Conservation (phyloP, 2,797 vertebrate genomes). For the Coccyzus lansbergi region DNA sequence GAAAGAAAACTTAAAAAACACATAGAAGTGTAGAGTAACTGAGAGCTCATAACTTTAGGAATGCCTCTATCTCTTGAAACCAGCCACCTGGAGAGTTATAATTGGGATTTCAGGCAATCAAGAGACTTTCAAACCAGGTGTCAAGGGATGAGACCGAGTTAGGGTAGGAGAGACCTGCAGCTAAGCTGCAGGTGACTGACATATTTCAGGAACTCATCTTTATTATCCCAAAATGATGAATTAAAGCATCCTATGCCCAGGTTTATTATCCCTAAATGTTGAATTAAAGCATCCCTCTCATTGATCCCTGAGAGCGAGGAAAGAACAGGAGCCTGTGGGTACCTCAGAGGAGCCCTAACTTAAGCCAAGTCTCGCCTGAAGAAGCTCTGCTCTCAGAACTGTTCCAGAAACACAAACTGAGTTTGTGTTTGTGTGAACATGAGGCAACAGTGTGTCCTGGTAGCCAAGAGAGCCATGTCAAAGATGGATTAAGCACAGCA, state of each 20-base stretch:
- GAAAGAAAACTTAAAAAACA: background rate
- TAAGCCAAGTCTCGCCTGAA: background rate
- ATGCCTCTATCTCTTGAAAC: background rate
- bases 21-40: rapidly evolving
- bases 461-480: too few species aligned
- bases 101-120: background rate
- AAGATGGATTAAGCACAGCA: too few species aligned
- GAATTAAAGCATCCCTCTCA: rapidly evolving
- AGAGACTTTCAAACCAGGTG: background rate
- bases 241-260: rapidly evolving
- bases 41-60: background rate
- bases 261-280: too few species aligned
- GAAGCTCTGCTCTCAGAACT: background rate
- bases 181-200: background rate
- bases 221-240: background rate
- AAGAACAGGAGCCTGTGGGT: background rate
- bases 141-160: background rate
- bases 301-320: background rate
- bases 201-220: background rate
- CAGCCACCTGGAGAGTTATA: background rate
- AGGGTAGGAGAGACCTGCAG: background rate
- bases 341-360: too few species aligned
- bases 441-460: too few species aligned
- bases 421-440: too few species aligned
- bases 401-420: background rate